phyloP scores from a whole-genome alignment of 2,113 vertebrate species.

The Cinclus cinclus region DNA sequence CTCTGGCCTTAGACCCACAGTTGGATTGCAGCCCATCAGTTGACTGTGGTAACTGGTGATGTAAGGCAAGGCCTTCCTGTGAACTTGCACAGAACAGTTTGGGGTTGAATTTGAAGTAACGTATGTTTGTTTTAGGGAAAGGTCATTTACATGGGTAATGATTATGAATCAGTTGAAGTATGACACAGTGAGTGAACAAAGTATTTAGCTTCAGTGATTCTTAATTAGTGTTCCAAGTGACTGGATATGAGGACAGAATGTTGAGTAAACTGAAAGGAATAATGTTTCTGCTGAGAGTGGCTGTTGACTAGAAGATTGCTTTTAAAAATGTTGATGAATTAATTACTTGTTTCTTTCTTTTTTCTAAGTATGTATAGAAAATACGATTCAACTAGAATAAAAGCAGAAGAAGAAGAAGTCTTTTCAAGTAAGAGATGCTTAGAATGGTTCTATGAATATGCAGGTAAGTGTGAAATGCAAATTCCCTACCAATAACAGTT shows the following conservation, averaged over 20 bases:
- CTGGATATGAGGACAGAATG: neutral
- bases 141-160: neutral
- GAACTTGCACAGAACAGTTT: neutral
- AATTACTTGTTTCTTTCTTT: conserved; percentile 34
- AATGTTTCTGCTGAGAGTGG: neutral
- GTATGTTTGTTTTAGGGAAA: neutral
- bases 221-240: neutral
- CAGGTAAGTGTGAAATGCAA: conserved; percentile 78
- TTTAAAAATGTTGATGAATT: neutral
- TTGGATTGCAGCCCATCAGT: neutral
- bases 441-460: conserved; percentile 99
- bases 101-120: neutral
- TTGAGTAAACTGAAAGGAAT: neutral
- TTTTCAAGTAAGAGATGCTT: conserved; percentile 97
- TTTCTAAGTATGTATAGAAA: conserved; percentile 90
- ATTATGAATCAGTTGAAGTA: neutral
- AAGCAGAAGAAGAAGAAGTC: conserved; percentile 90
- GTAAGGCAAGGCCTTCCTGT: neutral
- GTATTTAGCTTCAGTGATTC: neutral
- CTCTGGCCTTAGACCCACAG: neutral
- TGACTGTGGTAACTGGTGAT: neutral
- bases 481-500: neutral
- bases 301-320: neutral
- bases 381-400: conserved; percentile 91
- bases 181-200: neutral